Percentiles rank a stretch among this genome's conserved stretches.
phyloP scores from a whole-genome alignment of 2,113 vertebrate species.

The Oryzias curvinotus region DNA sequence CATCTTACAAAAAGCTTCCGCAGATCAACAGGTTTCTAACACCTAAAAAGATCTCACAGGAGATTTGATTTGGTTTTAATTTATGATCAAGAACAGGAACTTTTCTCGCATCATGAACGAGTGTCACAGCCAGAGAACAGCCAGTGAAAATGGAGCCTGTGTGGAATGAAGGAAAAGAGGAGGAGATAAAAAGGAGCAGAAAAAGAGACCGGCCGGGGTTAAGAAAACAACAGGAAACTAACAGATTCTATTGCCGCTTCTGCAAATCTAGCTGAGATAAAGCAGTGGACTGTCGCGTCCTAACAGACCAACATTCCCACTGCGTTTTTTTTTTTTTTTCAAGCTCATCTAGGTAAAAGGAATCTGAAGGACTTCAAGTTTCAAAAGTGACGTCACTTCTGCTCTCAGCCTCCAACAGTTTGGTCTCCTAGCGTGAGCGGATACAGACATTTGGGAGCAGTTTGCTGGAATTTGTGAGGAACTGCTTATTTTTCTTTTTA shows the following conservation, averaged over 20 bases:
- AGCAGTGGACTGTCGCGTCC: slow-evolving; percentile 41
- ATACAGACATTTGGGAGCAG: slow-evolving; percentile 68
- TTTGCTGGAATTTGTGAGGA: slow-evolving; percentile 54
- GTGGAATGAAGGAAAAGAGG: slow-evolving; percentile 74
- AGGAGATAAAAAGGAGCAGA: slow-evolving; percentile 64
- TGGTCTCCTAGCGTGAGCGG: slow-evolving; percentile 72
- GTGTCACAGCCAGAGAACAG: slow-evolving; percentile 41
- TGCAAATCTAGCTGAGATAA: slow-evolving; percentile 60
- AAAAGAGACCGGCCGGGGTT: slow-evolving; percentile 54
- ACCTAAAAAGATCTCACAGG: slow-evolving; percentile 7
- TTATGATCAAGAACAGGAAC: slow-evolving; percentile 1
- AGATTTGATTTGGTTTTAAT: slow-evolving; percentile 15
- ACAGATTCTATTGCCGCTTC: slow-evolving; percentile 63
- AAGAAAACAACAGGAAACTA: slow-evolving; percentile 72
- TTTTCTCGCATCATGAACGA: slow-evolving; percentile 27
- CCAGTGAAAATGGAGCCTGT: slow-evolving; percentile 61
- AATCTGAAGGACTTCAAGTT: slow-evolving; percentile 39
- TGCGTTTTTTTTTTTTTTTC: slow-evolving; percentile 24
- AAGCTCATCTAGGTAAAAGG: neutral
- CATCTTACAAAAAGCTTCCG: slow-evolving; percentile 39
- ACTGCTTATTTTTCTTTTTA: slow-evolving; percentile 45
- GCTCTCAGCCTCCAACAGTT: slow-evolving; percentile 58
- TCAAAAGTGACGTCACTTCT: slow-evolving; percentile 73
- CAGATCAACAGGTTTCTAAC: neutral
- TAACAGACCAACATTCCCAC: neutral